Base-by-base conservation (phyloP, 2,888 invertebrate species). In the Parnassius smintheus region DNA sequence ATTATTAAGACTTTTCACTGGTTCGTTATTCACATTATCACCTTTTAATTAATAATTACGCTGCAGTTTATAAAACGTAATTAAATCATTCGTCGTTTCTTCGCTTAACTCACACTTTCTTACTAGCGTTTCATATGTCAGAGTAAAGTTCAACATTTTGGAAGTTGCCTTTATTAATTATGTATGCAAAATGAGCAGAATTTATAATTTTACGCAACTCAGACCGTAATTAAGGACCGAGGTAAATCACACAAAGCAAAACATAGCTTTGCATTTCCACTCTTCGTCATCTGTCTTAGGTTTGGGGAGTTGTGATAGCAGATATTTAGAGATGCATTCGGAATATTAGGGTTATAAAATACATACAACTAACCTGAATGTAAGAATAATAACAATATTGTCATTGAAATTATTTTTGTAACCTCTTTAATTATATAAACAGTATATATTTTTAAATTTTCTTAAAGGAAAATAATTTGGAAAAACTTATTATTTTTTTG, bases 221-320 rank as follows among this genome's bases (percentile, higher is more conserved):
- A 69, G 73, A 83, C 85, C 83, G 90, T 89, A 90, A 90, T 91
- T 90, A 90, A 62, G 62, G 88, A 89, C 88, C 87, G 87, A 88
- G 79, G 86, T 83, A 89, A 90, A 89, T 88, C 83, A 83, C 81
- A 72, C 66, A 72, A 74, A 66, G 76, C 85, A 87, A 88, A 88
- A 88, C 88, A 88, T 83, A 77, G 86, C 83, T 84, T 85, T 86
- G 86, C 88, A 86, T 86, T 88, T 85, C 85, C 88, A 87, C 81
- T 75, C 76, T 72, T 72, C 77, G 78, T 78, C 85, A 81, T 88
- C 85, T 83, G 81, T 89, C 86, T 76, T 81, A 62, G 85, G 84
- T 88, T 86, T 22, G 54, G 49, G 9, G 55, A 55, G 45, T 59
- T 59, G 55, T 59, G 62, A 55, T 55, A 55, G 59, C 53, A 11